Percentiles rank a stretch among this genome's conserved stretches.
phyloP scores from a whole-genome alignment of 2,888 invertebrate genomes.

The Scrobipalpa costella region DNA sequence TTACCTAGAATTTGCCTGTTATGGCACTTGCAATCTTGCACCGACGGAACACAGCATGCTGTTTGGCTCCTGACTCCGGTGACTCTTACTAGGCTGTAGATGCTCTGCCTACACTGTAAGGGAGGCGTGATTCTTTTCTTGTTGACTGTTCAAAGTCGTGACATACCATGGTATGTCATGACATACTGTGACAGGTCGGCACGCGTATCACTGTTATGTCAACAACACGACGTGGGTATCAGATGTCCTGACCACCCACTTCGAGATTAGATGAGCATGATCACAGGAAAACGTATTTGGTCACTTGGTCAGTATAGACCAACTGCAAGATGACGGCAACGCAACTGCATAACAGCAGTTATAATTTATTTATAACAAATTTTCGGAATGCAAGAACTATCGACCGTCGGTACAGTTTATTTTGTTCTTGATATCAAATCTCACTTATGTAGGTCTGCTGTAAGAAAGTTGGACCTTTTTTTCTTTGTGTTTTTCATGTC shows the following conservation, averaged over 20 bases:
- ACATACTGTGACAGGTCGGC: not conserved
- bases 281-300: not conserved
- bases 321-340: not conserved
- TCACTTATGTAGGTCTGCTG: too few species aligned
- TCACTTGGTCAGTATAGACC: not conserved
- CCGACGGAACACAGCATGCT: too few species aligned
- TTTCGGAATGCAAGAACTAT: too few species aligned
- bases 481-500: too few species aligned
- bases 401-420: too few species aligned
- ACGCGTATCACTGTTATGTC: constrained; percentile 9
- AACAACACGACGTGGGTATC: not conserved
- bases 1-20: too few species aligned
- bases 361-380: too few species aligned
- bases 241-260: constrained; percentile 18
- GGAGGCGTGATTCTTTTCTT: not conserved
- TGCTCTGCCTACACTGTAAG: not conserved
- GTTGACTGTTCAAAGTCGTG: not conserved
- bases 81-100: too few species aligned
- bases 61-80: too few species aligned
- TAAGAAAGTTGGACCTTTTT: too few species aligned
- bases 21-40: too few species aligned
- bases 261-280: constrained; percentile 17
- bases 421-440: too few species aligned
- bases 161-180: not conserved
- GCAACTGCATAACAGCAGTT: not conserved